Conservation (phyloP, 2,888 invertebrate genomes). For the Hymenopus coronatus region DNA sequence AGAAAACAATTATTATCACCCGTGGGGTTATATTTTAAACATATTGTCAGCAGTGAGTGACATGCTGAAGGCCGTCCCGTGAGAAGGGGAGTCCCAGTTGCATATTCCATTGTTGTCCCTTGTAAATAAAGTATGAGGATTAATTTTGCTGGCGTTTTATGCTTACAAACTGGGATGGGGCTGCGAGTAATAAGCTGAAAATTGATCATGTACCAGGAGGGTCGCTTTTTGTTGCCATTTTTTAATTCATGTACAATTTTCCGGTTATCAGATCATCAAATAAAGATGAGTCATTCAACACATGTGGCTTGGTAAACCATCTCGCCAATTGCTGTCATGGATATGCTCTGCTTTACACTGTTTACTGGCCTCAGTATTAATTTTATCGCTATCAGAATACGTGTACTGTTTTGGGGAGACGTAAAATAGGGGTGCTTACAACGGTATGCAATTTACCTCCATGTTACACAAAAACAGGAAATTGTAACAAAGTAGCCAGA, state of each 20-base stretch:
- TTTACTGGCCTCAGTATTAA: too few relatives aligned
- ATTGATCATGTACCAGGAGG: neutral
- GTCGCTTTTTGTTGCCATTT: neutral
- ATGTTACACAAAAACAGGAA: too few relatives aligned
- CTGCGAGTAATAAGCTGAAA: neutral
- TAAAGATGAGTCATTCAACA: neutral
- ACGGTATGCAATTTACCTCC: too few relatives aligned
- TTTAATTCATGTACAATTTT: neutral
- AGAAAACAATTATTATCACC: neutral
- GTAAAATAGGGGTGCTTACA: too few relatives aligned
- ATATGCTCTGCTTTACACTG: too few relatives aligned
- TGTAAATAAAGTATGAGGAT: neutral
- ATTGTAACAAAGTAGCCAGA: too few relatives aligned
- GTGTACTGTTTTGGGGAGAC: too few relatives aligned
- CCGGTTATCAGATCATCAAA: neutral
- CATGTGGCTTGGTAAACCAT: neutral
- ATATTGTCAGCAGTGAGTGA: neutral
- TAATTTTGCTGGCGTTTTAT: neutral
- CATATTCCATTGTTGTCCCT: neutral
- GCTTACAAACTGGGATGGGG: neutral
- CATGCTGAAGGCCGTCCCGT: neutral
- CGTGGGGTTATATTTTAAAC: neutral
- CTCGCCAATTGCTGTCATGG: too few relatives aligned
- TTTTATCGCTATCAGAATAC: too few relatives aligned
- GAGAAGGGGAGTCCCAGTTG: neutral